Conservation (phyloP, 2,888 invertebrate species). For the Sepiola atlantica region DNA sequence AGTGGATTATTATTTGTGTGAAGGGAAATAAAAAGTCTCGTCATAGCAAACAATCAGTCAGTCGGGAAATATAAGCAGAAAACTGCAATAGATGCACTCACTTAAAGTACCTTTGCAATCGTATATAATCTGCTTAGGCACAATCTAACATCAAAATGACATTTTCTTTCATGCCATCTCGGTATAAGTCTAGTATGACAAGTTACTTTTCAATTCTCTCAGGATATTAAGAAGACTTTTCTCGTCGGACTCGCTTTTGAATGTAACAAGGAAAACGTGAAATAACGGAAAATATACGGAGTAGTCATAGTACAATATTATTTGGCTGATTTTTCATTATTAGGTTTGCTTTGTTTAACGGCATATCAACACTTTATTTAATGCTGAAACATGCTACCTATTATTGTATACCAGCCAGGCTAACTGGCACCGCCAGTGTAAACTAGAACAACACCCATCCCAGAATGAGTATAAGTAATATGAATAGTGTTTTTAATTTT, state of each 20-base stretch:
- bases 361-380: no score
- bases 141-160: slow-evolving; percentile 8
- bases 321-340: neutral
- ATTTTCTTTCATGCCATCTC: neutral
- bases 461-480: no score
- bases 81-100: neutral
- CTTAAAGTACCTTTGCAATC: neutral
- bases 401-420: no score
- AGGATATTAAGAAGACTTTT: neutral
- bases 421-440: no score
- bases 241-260: neutral
- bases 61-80: neutral
- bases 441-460: no score
- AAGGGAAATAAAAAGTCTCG: slow-evolving; percentile 19
- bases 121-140: slow-evolving; percentile 6
- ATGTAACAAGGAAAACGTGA: neutral
- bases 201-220: neutral
- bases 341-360: neutral
- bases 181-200: neutral
- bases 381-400: no score
- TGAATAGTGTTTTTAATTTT: no score
- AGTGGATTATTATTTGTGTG: neutral
- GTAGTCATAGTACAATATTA: neutral
- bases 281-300: neutral
- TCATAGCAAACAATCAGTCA: slow-evolving; percentile 18